Evolutionary conservation across 2,888 invertebrate species (phyloP), one percentile per base, ranked within the genome.

Genomic region (Sisyra nigra): DNA sequence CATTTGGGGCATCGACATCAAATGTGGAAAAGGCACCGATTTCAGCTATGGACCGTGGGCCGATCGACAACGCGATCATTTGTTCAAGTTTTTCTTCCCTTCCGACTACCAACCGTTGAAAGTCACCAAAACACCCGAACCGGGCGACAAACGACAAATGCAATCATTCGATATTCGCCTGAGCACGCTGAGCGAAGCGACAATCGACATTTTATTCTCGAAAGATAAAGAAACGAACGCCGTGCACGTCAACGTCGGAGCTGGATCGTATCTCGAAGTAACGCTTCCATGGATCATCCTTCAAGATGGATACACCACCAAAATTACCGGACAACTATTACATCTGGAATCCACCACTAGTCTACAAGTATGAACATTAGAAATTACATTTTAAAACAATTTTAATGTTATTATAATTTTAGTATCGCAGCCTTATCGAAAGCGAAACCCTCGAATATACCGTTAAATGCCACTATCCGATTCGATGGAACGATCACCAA

Each of bases 41-140:
- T 88, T 98, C 54, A 94, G 93, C 61, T 98, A 97, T 57, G 97
- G 97, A 0, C 97, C 97, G 0, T 98, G 97, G 97, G 97, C 96
- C 3, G 97, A 98, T 59, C 73, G 94, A 41, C 97, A 98, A 60
- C 74, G 97, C 48, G 94, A 94, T 58, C 81, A 88, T 62, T 68
- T 98, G 29, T 96, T 89, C 64, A 88, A 81, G 63, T 93, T 96
- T 62, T 98, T 98, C 66, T 96, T 87, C 58, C 97, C 93, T 6
- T 80, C 84, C 49, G 83, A 87, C 59, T 88, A 80, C 63, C 76
- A 82, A 55, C 76, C 80, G 45, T 69, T 87, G 58, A 76, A 79
- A 60, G 74, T 86, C 1, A 88, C 89, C 0, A 76, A 80, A 46
- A 73, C 80, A 36, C 86, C 89, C 1, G 75, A 79, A 55, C 84